phyloP scores from a whole-genome alignment of 64 coral and sea anemone species.

The Acropora tenuis region DNA sequence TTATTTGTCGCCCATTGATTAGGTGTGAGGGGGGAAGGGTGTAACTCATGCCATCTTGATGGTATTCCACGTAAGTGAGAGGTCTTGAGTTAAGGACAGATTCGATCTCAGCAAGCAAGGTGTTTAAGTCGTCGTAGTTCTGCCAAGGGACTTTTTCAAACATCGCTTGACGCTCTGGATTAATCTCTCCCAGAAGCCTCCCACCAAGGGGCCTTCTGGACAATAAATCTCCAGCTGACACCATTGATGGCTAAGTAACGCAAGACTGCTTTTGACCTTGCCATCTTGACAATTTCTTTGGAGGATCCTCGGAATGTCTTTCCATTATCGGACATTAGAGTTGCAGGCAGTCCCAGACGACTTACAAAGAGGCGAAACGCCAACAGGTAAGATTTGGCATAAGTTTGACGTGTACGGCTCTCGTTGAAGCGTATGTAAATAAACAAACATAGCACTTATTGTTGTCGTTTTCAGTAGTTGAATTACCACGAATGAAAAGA shows the following conservation, averaged over 20 bases:
- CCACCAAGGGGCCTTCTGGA: no score
- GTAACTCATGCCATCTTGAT: conserved; percentile 9
- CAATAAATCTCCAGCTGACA: no score
- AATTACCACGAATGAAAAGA: conserved; percentile 3
- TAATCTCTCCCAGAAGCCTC: no score
- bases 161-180: no score
- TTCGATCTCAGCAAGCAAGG: no score
- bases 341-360: conserved; percentile 15
- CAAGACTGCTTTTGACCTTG: background rate
- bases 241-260: conserved; percentile 11
- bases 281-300: conserved; percentile 25
- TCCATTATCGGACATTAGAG: background rate
- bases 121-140: no score
- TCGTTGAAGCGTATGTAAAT: no score
- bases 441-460: background rate
- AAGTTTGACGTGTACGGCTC: background rate
- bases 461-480: conserved; percentile 15
- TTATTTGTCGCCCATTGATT: conserved; percentile 49
- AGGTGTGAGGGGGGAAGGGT: background rate
- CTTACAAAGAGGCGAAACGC: background rate
- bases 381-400: background rate
- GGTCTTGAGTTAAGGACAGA: no score
- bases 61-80: no score
- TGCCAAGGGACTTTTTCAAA: no score
- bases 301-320: conserved; percentile 6